Conservation (phyloP, 1,140 invertebrate species). For the Patella vulgata region DNA sequence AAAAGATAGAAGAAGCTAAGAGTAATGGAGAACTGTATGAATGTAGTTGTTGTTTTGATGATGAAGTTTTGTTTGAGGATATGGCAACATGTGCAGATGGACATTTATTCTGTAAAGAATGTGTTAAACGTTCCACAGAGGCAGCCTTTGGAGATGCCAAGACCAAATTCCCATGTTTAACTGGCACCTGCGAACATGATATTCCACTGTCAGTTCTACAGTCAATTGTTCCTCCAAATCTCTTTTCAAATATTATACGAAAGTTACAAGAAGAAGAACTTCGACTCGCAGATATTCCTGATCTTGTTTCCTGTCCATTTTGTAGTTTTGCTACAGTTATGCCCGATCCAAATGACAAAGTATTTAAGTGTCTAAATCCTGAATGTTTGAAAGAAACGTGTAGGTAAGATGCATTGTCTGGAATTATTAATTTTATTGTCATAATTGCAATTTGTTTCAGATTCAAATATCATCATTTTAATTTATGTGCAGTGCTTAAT, state of each 20-base stretch:
- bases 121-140: conserved; percentile 69
- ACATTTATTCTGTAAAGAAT: conserved; percentile 73
- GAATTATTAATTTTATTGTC: no score
- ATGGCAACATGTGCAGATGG: conserved; percentile 70
- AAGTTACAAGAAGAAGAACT: conserved; percentile 73
- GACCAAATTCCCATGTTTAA: conserved; percentile 69
- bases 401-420: no score
- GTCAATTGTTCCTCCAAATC: conserved; percentile 67
- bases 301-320: conserved; percentile 74
- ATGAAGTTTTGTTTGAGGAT: conserved; percentile 73
- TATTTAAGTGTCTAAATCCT: conserved; percentile 75
- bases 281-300: conserved; percentile 71
- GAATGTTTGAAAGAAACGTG: conserved; percentile 77
- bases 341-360: conserved; percentile 70
- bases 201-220: conserved; percentile 54
- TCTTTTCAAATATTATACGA: conserved; percentile 70
- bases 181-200: conserved; percentile 46
- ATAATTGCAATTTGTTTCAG: no score
- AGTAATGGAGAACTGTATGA: conserved; percentile 58
- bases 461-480: no score
- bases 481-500: no score
- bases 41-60: conserved; percentile 73
- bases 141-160: conserved; percentile 70
- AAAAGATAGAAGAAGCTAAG: conserved; percentile 56
- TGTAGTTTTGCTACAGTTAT: conserved; percentile 75